These are phyloP conservation scores for Megalops atlanticus DNA, from an alignment of 2,113 vertebrate genomes.

Conservation along the genomic window DNA sequence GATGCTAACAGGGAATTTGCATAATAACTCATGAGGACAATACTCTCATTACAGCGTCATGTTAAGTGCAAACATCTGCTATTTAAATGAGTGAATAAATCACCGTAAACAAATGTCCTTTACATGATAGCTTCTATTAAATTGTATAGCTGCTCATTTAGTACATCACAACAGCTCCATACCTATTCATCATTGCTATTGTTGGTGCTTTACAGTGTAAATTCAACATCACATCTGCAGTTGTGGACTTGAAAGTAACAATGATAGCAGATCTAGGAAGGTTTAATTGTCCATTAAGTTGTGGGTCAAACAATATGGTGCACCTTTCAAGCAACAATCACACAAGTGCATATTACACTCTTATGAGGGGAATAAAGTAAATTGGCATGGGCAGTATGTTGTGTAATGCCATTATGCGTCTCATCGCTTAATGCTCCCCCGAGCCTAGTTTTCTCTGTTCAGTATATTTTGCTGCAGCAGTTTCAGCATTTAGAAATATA, in stretches of 20 bases:
- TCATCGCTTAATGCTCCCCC: background rate
- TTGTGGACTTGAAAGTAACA: background rate
- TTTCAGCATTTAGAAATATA: background rate
- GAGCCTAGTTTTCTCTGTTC: too few relatives aligned
- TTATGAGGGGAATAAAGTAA: too few relatives aligned
- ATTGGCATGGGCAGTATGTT: too few relatives aligned
- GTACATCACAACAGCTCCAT: background rate
- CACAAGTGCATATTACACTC: too few relatives aligned
- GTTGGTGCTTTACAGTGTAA: background rate
- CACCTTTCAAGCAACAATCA: too few relatives aligned
- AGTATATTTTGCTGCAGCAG: background rate
- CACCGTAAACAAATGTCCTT: background rate
- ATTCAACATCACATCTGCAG: background rate
- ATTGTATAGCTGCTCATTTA: background rate
- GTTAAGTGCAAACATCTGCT: background rate
- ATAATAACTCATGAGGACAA: background rate
- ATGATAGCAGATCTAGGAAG: background rate
- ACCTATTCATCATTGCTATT: background rate
- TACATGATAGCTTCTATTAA: background rate
- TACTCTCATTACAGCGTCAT: background rate
- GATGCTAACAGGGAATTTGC: background rate
- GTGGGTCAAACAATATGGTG: too few relatives aligned
- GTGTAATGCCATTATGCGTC: background rate
- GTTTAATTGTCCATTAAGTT: background rate
- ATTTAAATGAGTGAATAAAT: background rate